These are phyloP conservation scores for Pelecanoides urinatrix DNA, from an alignment of 2,113 vertebrate species.

Conservation along the genomic window DNA sequence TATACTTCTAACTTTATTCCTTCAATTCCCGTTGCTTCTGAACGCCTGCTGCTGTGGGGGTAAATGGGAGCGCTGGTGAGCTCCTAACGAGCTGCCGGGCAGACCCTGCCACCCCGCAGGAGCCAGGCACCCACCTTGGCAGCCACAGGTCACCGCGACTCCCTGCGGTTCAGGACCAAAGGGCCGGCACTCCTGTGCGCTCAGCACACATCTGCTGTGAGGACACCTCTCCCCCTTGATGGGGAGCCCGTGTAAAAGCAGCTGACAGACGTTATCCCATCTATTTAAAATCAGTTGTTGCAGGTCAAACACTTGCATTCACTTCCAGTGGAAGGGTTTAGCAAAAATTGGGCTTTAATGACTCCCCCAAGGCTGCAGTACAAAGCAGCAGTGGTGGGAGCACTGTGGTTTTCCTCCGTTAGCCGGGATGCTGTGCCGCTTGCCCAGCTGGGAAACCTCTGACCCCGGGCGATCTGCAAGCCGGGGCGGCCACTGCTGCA, in stretches of 20 bases:
- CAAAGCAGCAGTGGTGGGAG: background rate
- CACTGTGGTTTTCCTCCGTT: fast-evolving
- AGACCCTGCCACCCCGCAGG: fast-evolving
- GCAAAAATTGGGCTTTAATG: background rate
- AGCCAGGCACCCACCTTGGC: background rate
- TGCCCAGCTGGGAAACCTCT: fast-evolving
- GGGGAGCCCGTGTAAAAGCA: background rate
- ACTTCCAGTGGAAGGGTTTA: background rate
- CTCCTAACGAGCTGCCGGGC: background rate
- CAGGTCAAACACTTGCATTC: background rate
- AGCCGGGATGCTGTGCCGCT: background rate
- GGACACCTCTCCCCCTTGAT: background rate
- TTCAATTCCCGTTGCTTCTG: background rate
- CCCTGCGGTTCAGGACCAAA: too few species aligned
- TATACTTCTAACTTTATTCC: background rate
- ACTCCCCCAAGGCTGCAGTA: background rate
- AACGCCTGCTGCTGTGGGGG: background rate
- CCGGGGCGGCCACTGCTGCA: background rate
- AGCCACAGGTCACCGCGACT: fast-evolving
- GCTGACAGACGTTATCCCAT: background rate
- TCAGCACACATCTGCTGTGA: background rate
- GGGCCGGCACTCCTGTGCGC: fast-evolving
- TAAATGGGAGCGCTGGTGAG: background rate
- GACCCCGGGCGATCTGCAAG: fast-evolving
- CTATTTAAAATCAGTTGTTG: background rate